Evolutionary conservation across 2,888 invertebrate species (phyloP).

Genomic region (Clostera curtula): DNA sequence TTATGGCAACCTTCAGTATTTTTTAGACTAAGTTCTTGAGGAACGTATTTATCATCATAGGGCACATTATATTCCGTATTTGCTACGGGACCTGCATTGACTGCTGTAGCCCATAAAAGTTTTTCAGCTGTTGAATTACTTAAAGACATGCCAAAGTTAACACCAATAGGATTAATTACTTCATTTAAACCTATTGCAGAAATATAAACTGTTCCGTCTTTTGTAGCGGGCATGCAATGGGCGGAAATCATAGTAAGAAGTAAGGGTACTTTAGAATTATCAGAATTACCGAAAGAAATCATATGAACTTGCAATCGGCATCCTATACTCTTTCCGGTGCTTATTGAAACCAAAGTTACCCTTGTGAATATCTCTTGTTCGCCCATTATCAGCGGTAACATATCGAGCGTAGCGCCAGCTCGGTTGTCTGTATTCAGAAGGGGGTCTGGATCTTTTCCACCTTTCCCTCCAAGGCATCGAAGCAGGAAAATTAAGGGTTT

Average conservation of each 20-base stretch:
- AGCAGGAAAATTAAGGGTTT: constrained; percentile 50
- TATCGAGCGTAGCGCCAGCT: constrained; percentile 52
- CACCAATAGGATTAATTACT: constrained; percentile 26
- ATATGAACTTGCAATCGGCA: constrained; percentile 36
- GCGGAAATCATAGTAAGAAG: constrained; percentile 52
- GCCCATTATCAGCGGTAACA: constrained; percentile 52
- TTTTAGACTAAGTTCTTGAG: constrained; percentile 31
- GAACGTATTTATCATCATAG: constrained; percentile 44
- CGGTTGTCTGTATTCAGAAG: constrained; percentile 45
- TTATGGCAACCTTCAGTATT: constrained; percentile 32
- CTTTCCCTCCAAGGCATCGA: constrained; percentile 36
- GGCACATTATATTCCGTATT: constrained; percentile 38
- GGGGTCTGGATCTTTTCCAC: constrained; percentile 45
- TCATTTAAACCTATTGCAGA: constrained; percentile 47
- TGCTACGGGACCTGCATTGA: constrained; percentile 37
- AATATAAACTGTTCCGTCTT: constrained; percentile 51
- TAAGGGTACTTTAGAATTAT: constrained; percentile 32
- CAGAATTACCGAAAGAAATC: constrained; percentile 21
- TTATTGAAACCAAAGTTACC: constrained; percentile 31
- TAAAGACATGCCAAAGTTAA: constrained; percentile 49
- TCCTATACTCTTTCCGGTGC: constrained; percentile 32
- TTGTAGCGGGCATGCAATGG: constrained; percentile 48
- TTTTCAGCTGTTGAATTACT: constrained; percentile 37
- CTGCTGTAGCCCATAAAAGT: constrained; percentile 49
- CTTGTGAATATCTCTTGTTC: constrained; percentile 37